These are phyloP conservation scores for Coranthus polyacanthus DNA, from an alignment of 2,797 vertebrate genomes.

Conservation along the genomic window DNA sequence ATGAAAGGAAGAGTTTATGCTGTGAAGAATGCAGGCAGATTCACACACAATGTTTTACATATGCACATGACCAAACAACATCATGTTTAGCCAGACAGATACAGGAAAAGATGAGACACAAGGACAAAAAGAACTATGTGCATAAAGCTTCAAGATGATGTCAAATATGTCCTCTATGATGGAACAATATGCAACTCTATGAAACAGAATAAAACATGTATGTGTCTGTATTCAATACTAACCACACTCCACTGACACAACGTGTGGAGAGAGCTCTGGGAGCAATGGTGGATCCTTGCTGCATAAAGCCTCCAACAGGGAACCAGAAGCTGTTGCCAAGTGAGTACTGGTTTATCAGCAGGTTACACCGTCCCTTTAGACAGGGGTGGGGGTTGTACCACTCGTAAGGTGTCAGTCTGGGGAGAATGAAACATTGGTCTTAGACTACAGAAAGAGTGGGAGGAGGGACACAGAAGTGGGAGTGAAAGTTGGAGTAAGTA, in stretches of 20 bases:
- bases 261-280: constrained; percentile 96
- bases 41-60: constrained; percentile 19
- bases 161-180: constrained; percentile 22
- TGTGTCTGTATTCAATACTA: constrained; percentile 69
- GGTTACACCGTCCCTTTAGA: constrained; percentile 93
- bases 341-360: constrained; percentile 98
- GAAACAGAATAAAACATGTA: background rate
- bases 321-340: constrained; percentile 99
- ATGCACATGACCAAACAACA: constrained; percentile 14
- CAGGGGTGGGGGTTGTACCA: constrained; percentile 99
- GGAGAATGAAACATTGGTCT: constrained; percentile 28
- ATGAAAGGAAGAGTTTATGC: constrained; percentile 39
- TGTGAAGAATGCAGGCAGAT: constrained; percentile 30
- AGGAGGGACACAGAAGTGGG: constrained; percentile 10
- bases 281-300: constrained; percentile 97
- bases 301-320: constrained; percentile 98
- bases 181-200: constrained; percentile 1
- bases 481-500: constrained; percentile 34
- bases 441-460: constrained; percentile 13
- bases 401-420: constrained; percentile 95
- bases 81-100: constrained; percentile 9
- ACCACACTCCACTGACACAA: constrained; percentile 99
- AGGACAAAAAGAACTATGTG: constrained; percentile 5
- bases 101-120: background rate
- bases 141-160: constrained; percentile 20